These are phyloP conservation scores for Dysmachus trigonus DNA, from an alignment of 2,888 invertebrate species.

Conservation along the genomic window DNA sequence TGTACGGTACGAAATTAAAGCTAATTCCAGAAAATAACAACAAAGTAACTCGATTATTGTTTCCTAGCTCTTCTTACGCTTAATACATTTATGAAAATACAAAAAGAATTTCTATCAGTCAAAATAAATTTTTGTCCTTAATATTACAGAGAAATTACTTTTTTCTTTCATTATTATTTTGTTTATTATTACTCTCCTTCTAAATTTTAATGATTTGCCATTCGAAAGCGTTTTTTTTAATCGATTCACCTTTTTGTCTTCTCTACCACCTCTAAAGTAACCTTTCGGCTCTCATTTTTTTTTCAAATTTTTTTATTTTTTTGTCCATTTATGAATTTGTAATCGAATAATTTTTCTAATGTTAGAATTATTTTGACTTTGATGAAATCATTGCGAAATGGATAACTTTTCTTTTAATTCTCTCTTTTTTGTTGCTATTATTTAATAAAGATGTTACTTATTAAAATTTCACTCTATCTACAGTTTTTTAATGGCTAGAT, in stretches of 20 bases:
- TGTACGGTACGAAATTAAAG: conserved; percentile 22
- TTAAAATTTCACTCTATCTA: conserved; percentile 38
- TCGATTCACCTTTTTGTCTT: background rate
- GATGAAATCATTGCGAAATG: conserved; percentile 15
- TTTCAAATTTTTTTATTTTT: background rate
- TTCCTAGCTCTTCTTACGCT: conserved; percentile 20
- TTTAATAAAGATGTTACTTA: conserved; percentile 7
- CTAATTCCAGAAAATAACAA: conserved; percentile 40
- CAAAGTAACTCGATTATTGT: conserved; percentile 31
- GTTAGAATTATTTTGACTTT: conserved; percentile 13
- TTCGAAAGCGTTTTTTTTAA: conserved; percentile 6
- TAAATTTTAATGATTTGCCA: conserved; percentile 19
- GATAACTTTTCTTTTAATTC: background rate
- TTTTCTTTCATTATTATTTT: conserved; percentile 1
- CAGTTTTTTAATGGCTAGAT: conserved; percentile 11
- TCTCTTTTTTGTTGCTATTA: conserved; percentile 1
- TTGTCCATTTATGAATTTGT: conserved; percentile 4
- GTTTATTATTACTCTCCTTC: background rate
- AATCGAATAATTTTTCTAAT: conserved; percentile 5
- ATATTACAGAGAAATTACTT: conserved; percentile 20
- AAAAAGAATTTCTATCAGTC: conserved; percentile 42
- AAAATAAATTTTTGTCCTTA: conserved; percentile 39
- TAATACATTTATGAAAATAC: conserved; percentile 41
- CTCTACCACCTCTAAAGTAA: background rate
- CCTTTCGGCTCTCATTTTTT: background rate